Conservation (phyloP, 2,888 invertebrate species). For the Pheosia gnoma region DNA sequence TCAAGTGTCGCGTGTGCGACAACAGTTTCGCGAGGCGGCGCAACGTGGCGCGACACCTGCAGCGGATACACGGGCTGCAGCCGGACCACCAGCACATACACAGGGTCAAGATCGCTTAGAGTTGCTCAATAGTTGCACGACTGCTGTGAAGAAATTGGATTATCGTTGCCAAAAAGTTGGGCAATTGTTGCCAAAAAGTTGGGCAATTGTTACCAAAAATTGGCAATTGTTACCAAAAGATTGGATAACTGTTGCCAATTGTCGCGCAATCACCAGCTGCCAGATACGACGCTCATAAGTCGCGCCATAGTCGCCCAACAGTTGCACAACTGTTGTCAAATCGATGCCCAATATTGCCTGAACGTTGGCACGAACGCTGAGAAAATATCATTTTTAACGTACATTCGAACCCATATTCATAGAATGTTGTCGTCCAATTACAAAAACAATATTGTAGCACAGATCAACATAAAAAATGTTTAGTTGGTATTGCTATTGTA, state of each 20-base stretch:
- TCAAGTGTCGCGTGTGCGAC: constrained; percentile 55
- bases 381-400: too few relatives aligned
- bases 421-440: too few relatives aligned
- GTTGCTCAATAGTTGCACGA: not conserved
- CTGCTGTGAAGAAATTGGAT: not conserved
- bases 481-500: not conserved
- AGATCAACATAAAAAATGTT: too few relatives aligned
- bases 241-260: not conserved
- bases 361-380: too few relatives aligned
- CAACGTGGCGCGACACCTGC: constrained; percentile 66
- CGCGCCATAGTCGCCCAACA: not conserved
- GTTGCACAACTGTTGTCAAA: not conserved
- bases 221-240: not conserved
- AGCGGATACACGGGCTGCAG: constrained; percentile 58
- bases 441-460: too few relatives aligned
- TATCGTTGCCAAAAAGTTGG: not conserved
- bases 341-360: too few relatives aligned
- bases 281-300: not conserved
- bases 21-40: constrained; percentile 66
- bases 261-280: too few relatives aligned
- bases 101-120: constrained; percentile 42
- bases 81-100: constrained; percentile 54
- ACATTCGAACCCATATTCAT: too few relatives aligned
- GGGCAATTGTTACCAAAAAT: not conserved
- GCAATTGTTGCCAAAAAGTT: not conserved